These are phyloP conservation scores for Salarias fasciatus DNA, from an alignment of 2,797 vertebrate genomes.

Conservation along the genomic window DNA sequence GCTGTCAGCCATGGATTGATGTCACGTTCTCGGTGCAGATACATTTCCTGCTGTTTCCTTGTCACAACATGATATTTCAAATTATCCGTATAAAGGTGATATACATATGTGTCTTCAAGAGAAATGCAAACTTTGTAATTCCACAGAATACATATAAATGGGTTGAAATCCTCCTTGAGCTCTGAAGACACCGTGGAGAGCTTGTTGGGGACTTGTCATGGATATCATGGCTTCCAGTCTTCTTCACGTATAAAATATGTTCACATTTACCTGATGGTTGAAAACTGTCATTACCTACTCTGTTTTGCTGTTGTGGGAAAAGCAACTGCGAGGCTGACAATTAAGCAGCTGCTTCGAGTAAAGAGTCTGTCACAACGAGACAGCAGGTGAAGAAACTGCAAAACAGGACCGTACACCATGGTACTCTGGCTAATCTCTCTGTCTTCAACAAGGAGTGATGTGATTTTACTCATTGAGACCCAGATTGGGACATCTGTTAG, in stretches of 20 bases:
- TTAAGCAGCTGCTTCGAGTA: constrained; percentile 8
- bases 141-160: not conserved
- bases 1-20: constrained; percentile 9
- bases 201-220: no score
- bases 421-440: no score
- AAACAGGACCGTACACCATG: not conserved
- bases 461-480: no score
- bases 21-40: constrained; percentile 4
- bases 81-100: no score
- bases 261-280: constrained; percentile 17
- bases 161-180: no score
- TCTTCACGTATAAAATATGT: constrained; percentile 8
- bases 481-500: no score
- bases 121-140: constrained; percentile 17
- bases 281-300: constrained; percentile 5
- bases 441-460: no score
- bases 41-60: constrained; percentile 10
- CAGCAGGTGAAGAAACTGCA: not conserved
- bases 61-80: constrained; percentile 5
- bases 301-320: not conserved
- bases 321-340: constrained; percentile 12
- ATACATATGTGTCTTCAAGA: no score
- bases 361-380: constrained; percentile 8
- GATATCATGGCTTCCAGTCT: no score
- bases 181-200: no score